Evolutionary conservation across 2,113 vertebrate genomes (phyloP).

Genomic region (Neoarius graeffei): DNA sequence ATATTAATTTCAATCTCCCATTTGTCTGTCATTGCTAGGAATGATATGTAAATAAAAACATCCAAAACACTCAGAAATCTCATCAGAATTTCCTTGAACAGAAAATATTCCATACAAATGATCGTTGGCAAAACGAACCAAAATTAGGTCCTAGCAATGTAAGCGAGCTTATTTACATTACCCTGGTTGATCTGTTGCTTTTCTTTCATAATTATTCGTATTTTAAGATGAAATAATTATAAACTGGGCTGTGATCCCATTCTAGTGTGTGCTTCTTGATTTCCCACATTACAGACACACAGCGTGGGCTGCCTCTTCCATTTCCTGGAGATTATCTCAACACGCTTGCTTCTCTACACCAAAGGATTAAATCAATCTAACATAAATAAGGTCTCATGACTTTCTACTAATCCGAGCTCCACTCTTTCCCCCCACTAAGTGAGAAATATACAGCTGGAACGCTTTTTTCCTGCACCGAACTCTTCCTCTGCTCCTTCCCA

Average conservation of each 20-base stretch:
- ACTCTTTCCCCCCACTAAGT: constrained; percentile 56
- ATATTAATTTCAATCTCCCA: background rate
- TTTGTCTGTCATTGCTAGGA: background rate
- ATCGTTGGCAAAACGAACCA: background rate
- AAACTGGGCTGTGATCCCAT: constrained; percentile 54
- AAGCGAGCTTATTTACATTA: background rate
- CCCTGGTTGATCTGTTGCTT: background rate
- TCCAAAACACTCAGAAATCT: background rate
- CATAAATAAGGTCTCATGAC: constrained; percentile 71
- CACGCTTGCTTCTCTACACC: constrained; percentile 59
- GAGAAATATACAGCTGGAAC: constrained; percentile 67
- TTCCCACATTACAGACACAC: constrained; percentile 74
- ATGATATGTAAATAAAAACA: background rate
- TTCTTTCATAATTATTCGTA: background rate
- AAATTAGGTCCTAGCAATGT: background rate
- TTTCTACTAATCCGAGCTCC: constrained; percentile 64
- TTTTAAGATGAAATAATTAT: background rate
- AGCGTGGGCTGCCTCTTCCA: constrained; percentile 69
- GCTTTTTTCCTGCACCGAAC: constrained; percentile 57
- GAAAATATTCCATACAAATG: background rate
- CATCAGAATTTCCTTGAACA: background rate
- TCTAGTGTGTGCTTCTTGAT: constrained; percentile 67
- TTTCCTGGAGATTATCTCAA: constrained; percentile 72
- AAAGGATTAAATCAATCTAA: constrained; percentile 70
- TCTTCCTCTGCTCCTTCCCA: constrained; percentile 65